Base-by-base conservation (phyloP, 2,888 invertebrate genomes). In the Zonitis immaculata region DNA sequence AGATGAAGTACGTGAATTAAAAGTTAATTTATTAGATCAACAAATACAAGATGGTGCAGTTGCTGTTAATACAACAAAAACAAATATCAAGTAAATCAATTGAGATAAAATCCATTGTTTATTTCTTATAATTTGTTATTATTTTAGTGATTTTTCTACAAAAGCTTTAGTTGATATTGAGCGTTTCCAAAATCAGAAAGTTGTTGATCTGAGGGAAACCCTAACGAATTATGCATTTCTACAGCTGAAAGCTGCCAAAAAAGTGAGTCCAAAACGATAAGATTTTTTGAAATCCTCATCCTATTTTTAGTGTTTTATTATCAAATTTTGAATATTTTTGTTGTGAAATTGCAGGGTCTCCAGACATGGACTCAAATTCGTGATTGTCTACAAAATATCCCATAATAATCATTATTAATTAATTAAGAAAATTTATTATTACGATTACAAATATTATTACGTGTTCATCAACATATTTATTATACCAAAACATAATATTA, bases 361-460 rank as follows among this genome's bases (percentile, higher is more conserved):
- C 87, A 87, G 77, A 84, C 87, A 44, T 89, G 88, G 88, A 83
- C 82, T 50, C 86, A 88, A 76, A 86, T 88, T 64, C 82, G 83
- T 66, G 84, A 87, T 70, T 88, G 88, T 71, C 77, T 88, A 61
- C 85, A 87, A 72, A 84, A 83, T 71, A 86, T 87, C 80, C 85
- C 85, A 64, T 85, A 78, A 80, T 48, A 8, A 9, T 47, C 14
- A 20, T 20, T n/a, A 47, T 35, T 39, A n/a, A n/a, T n/a, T n/a
- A n/a, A n/a, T n/a, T n/a, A n/a, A n/a, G n/a, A n/a, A n/a, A n/a
- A n/a, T n/a, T n/a, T n/a, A n/a, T n/a, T n/a, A 42, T 20, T 20
- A 18, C 11, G 7, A 20, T 25, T 51, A 50, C 25, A 16, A 42
- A 14, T 42, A 20, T 18, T 44, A 30, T 46, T 51, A 50, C 18